phyloP scores from a whole-genome alignment of 2,113 vertebrate species.

The Trachemys scripta region DNA sequence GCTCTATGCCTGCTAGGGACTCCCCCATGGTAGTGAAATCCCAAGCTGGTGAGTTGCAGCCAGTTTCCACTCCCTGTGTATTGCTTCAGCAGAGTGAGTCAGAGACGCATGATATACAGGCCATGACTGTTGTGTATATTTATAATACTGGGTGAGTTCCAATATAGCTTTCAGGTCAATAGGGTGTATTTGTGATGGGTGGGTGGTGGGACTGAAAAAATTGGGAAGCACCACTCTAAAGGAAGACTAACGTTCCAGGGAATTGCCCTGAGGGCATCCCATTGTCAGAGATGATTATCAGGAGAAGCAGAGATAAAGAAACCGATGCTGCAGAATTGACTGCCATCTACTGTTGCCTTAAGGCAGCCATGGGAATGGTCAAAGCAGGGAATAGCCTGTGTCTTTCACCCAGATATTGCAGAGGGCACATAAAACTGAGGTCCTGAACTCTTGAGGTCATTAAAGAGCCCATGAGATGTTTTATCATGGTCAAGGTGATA shows the following conservation, averaged over 20 bases:
- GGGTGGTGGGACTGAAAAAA: not conserved
- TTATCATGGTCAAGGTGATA: not conserved
- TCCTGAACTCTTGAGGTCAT: not conserved
- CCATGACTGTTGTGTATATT: not conserved
- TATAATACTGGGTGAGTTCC: not conserved
- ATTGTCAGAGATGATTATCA: not conserved
- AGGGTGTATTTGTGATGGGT: not conserved
- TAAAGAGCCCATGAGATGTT: accelerated
- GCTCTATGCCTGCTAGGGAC: not conserved
- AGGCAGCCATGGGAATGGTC: accelerated
- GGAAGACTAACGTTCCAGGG: not conserved
- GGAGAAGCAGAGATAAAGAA: not conserved
- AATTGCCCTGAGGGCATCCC: not conserved
- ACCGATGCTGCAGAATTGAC: not conserved
- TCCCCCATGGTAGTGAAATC: not conserved
- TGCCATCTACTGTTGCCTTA: not conserved
- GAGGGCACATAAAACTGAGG: accelerated
- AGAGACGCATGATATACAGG: not conserved
- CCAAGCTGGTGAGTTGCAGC: not conserved
- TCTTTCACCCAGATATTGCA: not conserved
- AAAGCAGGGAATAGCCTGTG: accelerated
- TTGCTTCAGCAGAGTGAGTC: not conserved
- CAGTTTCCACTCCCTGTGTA: accelerated
- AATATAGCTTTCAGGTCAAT: not conserved
- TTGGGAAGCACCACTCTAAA: not conserved